Evolutionary conservation across 2,888 invertebrate genomes (phyloP), one percentile per base, ranked within the genome.

Genomic region (Ischnura elegans): DNA sequence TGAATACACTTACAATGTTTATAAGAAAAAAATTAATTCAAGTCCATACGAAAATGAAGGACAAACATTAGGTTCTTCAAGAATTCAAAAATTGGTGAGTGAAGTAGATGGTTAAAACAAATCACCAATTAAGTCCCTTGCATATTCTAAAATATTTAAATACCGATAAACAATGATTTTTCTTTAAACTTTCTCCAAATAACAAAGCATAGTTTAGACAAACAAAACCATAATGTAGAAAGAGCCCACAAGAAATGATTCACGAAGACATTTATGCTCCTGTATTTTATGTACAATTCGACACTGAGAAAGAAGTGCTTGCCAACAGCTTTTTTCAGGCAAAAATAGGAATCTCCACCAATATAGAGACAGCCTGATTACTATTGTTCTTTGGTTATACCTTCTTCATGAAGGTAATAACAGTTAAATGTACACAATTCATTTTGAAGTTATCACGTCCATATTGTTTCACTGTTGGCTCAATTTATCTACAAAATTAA

Each of bases 111-210:
- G 29, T 76, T 76, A 29, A 51, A 29, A 61, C 6, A 76, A 76
- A 10, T 76, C 76, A 76, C 76, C 76, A 76, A 36, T 76, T 76
- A 76, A 76, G 76, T 76, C 76, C 76, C 36, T 76, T 16, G 16
- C 29, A 76, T 76, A 76, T 29, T 2, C 76, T 76, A 76, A 76
- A 76, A 76, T 36, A 36, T 76, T 1, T 90, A 43, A 90, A 90
- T 42, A 90, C 42, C 51, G 61, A 55, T 55, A 42, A 90, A 90
- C 90, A 61, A 90, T 61, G 90, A 90, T 90, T 43, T 43, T 66
- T 61, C 61, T n/a, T 51, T 25, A 29, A 66, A 61, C 90, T 61
- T 61, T 29, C n/a, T 42, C 90, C 90, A 90, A n/a, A 90, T 66
- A 90, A 61, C 55, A 61, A 61, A 66, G 61, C 61, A 61, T 90